These are phyloP conservation scores for Macrocentrus cingulum DNA, from an alignment of 1,140 invertebrate species.

Conservation along the genomic window DNA sequence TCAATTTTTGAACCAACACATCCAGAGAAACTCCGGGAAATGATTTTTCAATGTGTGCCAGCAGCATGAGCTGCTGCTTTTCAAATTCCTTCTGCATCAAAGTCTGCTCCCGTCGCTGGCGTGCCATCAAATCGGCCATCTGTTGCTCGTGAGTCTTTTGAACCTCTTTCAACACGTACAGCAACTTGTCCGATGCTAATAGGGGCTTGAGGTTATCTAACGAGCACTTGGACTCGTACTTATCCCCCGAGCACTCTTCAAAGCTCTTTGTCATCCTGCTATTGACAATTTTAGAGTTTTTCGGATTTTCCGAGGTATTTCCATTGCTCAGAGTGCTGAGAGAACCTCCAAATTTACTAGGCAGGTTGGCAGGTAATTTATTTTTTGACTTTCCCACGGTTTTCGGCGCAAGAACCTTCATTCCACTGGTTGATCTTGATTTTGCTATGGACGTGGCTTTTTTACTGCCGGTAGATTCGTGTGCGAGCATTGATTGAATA, in stretches of 20 bases:
- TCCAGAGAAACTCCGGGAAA: slow-evolving; percentile 42
- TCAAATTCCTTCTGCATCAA: slow-evolving; percentile 64
- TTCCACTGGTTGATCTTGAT: slow-evolving; percentile 23
- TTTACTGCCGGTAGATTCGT: slow-evolving; percentile 28
- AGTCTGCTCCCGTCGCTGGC: slow-evolving; percentile 63
- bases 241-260: slow-evolving; percentile 19
- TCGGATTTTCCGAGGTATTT: slow-evolving; percentile 24
- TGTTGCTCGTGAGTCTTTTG: slow-evolving; percentile 64
- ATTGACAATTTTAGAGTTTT: slow-evolving; percentile 49
- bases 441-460: slow-evolving; percentile 24
- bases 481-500: slow-evolving; percentile 40
- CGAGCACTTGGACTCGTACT: slow-evolving; percentile 13
- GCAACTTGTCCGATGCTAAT: slow-evolving; percentile 47
- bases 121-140: slow-evolving; percentile 61
- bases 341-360: slow-evolving; percentile 36
- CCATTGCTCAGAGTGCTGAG: slow-evolving; percentile 30
- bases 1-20: slow-evolving; percentile 29
- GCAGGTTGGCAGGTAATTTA: slow-evolving; percentile 31
- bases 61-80: slow-evolving; percentile 62
- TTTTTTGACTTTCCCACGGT: slow-evolving; percentile 28
- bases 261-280: slow-evolving; percentile 31
- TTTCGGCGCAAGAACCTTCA: slow-evolving; percentile 21
- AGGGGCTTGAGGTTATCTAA: slow-evolving; percentile 31
- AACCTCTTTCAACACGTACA: slow-evolving; percentile 59
- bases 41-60: slow-evolving; percentile 61